These are phyloP conservation scores for Plusia festucae DNA, from an alignment of 2,888 invertebrate species.

Conservation along the genomic window DNA sequence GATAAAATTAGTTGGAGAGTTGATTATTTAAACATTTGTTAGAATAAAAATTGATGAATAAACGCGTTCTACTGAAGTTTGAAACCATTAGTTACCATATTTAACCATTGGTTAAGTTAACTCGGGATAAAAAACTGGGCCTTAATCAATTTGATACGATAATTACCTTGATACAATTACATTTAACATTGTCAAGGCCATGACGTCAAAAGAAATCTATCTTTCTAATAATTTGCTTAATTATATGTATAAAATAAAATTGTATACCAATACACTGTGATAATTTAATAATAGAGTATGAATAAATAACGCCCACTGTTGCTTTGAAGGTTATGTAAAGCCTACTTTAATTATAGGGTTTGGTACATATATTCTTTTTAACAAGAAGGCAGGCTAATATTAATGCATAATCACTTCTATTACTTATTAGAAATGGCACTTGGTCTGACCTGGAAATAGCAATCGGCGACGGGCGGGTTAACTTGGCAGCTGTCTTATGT, in stretches of 20 bases:
- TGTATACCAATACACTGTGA: background rate
- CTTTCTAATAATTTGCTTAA: background rate
- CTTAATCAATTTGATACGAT: background rate
- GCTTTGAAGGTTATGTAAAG: background rate
- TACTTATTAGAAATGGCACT: too few species aligned
- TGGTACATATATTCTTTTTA: background rate
- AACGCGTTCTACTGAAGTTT: too few species aligned
- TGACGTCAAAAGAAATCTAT: background rate
- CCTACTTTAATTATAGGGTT: background rate
- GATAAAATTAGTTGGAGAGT: too few species aligned
- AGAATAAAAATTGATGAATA: too few species aligned
- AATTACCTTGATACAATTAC: background rate
- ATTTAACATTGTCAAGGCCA: too few species aligned
- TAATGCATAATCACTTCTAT: slow-evolving; percentile 2
- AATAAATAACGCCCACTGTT: background rate
- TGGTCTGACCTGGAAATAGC: too few species aligned
- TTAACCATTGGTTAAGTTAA: too few species aligned
- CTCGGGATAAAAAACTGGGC: too few species aligned
- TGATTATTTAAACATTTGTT: too few species aligned
- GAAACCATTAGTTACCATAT: too few species aligned
- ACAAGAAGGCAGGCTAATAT: background rate
- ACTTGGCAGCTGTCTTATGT: too few species aligned
- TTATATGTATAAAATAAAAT: background rate
- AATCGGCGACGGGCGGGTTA: too few species aligned
- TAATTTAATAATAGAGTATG: background rate